Conservation (phyloP, 2,113 vertebrate species). For the human region GRCh38 chr16:70098001-70098500, state of each 20-base stretch:
- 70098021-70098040: background rate
- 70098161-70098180: conserved; percentile 24
- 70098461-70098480: background rate
- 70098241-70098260: background rate
- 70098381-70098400: conserved; percentile 1
- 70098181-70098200: conserved; percentile 20
- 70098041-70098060: conserved; percentile 26
- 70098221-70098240: background rate
- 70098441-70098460: background rate
- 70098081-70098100: background rate
- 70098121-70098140: background rate
- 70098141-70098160: background rate
- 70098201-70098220: background rate
- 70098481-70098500: background rate
- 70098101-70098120: conserved; percentile 23
- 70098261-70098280: background rate
- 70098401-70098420: background rate
- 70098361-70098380: background rate
- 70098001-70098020: background rate
- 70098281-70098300: background rate
- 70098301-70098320: background rate
- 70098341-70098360: background rate
- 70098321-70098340: background rate
- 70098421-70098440: background rate
- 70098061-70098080: background rate